Conservation (phyloP, 1,140 invertebrate genomes). For the Chionoecetes opilio region DNA sequence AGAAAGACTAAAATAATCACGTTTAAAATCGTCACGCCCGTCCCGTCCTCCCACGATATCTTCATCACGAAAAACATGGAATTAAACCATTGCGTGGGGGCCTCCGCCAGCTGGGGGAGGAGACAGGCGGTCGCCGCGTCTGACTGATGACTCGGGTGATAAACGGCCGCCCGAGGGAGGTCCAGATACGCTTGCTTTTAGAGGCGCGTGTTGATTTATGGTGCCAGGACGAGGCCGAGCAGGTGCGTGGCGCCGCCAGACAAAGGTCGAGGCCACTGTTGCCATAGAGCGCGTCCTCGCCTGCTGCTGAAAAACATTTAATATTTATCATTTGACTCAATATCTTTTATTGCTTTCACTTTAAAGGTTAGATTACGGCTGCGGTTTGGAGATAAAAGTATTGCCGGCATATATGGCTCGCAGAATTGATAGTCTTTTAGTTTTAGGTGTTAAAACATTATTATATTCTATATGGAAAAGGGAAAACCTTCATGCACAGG, state of each 20-base stretch:
- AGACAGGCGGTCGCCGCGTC: neutral
- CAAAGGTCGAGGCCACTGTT: too few relatives aligned
- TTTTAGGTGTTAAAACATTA: too few relatives aligned
- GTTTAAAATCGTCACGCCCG: too few relatives aligned
- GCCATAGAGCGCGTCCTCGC: neutral
- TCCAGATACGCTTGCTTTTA: conserved; percentile 19
- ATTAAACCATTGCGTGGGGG: too few relatives aligned
- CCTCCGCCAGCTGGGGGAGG: neutral
- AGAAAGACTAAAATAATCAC: too few relatives aligned
- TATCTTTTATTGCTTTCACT: neutral
- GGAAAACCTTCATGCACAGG: too few relatives aligned
- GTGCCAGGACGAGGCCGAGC: neutral
- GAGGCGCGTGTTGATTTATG: neutral
- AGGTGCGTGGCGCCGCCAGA: neutral
- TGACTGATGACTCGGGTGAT: conserved; percentile 27
- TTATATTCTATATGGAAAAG: too few relatives aligned
- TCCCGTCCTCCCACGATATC: too few relatives aligned
- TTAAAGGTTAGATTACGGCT: neutral
- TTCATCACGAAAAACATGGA: too few relatives aligned
- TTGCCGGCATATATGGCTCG: neutral
- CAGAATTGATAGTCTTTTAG: neutral
- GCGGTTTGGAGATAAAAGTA: neutral
- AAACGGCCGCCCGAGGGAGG: neutral
- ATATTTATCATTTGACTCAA: neutral
- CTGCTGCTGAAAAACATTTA: neutral